These are phyloP conservation scores for Emydocephalus ijimae DNA, from an alignment of 2,113 vertebrate genomes.

Conservation along the genomic window DNA sequence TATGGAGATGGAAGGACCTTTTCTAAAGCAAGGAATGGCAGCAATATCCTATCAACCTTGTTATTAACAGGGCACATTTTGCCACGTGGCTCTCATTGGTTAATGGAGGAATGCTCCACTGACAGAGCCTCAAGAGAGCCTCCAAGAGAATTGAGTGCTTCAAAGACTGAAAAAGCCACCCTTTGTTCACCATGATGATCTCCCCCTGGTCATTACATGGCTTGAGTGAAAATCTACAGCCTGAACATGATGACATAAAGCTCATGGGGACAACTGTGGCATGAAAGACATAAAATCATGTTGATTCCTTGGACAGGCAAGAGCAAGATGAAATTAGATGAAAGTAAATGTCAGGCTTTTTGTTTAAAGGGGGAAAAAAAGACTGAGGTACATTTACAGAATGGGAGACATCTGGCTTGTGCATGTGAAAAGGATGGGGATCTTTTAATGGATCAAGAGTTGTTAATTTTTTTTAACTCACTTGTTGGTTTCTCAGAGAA, in stretches of 20 bases:
- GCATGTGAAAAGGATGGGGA: not conserved
- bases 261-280: not conserved
- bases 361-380: not conserved
- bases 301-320: not conserved
- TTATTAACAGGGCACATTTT: not conserved
- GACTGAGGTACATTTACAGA: not conserved
- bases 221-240: not conserved
- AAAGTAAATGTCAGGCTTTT: not conserved
- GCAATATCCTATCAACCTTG: not conserved
- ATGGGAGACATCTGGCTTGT: not conserved
- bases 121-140: not conserved
- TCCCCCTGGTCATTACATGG: not conserved
- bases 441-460: not conserved
- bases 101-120: not conserved
- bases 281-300: not conserved
- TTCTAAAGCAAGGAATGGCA: not conserved
- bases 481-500: not conserved
- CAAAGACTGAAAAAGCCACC: not conserved
- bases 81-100: not conserved
- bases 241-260: not conserved
- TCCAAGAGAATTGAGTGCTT: not conserved
- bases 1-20: not conserved
- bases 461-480: not conserved
- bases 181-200: not conserved
- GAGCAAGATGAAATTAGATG: not conserved